These are phyloP conservation scores for Leucoma salicis DNA, from an alignment of 2,888 invertebrate genomes.

Conservation along the genomic window DNA sequence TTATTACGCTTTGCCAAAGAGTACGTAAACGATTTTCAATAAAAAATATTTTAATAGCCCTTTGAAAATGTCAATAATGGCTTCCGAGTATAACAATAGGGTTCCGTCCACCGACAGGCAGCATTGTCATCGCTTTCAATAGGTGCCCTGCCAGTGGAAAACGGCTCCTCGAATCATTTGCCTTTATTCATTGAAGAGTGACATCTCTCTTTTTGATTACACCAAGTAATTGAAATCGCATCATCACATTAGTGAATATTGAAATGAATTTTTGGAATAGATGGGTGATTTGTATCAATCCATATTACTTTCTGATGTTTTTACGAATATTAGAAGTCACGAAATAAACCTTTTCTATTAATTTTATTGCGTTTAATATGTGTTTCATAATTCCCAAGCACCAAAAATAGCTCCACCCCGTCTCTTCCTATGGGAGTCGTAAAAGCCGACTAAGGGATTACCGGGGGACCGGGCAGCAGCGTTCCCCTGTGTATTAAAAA, in stretches of 20 bases:
- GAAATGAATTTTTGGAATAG: no score
- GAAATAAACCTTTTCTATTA: no score
- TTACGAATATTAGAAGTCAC: no score
- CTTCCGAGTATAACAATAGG: conserved; percentile 73
- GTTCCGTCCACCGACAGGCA: conserved; percentile 67
- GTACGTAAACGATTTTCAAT: conserved; percentile 62
- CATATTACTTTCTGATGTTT: no score
- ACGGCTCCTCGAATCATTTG: conserved; percentile 67
- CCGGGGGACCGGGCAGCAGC: no score
- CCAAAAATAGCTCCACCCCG: no score
- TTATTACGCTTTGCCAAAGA: conserved; percentile 47
- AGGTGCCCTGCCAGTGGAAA: conserved; percentile 65
- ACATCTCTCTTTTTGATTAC: conserved; percentile 54
- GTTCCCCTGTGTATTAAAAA: no score
- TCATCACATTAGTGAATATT: conserved; percentile 28
- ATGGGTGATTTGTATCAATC: no score
- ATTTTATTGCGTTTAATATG: no score
- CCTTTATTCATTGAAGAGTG: conserved; percentile 62
- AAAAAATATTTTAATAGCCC: conserved; percentile 70
- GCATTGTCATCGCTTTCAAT: conserved; percentile 69
- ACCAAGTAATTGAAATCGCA: conserved; percentile 58
- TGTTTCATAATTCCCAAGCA: no score
- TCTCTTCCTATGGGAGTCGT: no score
- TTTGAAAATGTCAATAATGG: conserved; percentile 78
- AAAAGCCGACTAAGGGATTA: no score